A percentile compares a stretch with the other conserved stretches of the same genome.
Conservation (phyloP, 2,888 invertebrate species). For the Scaptodrosophila latifasciaeformis region DNA sequence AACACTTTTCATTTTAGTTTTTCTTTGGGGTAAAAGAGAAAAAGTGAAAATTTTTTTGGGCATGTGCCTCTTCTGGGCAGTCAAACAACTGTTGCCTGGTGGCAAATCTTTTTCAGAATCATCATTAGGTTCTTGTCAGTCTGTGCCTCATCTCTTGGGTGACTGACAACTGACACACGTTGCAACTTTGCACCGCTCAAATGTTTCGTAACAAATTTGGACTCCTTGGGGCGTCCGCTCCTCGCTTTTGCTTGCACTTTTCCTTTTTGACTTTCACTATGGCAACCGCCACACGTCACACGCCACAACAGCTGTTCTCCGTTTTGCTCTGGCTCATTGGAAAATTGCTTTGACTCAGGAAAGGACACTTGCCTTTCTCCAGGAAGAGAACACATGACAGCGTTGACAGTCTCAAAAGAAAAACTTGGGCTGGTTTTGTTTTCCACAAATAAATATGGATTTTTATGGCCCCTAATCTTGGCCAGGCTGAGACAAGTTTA, state of each 20-base stretch:
- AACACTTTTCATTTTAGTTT: slow-evolving; percentile 65
- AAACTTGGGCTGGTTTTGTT: no score
- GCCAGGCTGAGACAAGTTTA: no score
- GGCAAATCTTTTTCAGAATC: slow-evolving; percentile 59
- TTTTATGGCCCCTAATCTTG: no score
- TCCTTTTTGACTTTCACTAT: slow-evolving; percentile 41
- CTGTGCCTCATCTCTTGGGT: slow-evolving; percentile 27
- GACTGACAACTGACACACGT: slow-evolving; percentile 63
- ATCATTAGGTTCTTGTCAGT: slow-evolving; percentile 42
- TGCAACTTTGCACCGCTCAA: slow-evolving; percentile 5
- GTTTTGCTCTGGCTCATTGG: no score
- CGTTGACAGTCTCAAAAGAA: no score
- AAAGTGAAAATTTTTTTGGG: slow-evolving; percentile 53
- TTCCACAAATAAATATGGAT: no score
- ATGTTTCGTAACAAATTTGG: slow-evolving; percentile 50
- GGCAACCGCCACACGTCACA: no score
- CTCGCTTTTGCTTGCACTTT: slow-evolving; percentile 9
- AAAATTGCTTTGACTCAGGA: no score
- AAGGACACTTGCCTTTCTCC: no score
- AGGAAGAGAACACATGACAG: no score
- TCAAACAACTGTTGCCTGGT: slow-evolving; percentile 45
- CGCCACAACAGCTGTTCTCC: no score
- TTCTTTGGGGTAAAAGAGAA: no score
- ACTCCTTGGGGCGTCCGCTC: slow-evolving; percentile 58
- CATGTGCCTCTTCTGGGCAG: slow-evolving; percentile 23